A percentile compares a stretch with the other conserved stretches of the same genome.
phyloP scores from a whole-genome alignment of 1,140 invertebrate species.

The Oppia nitens region DNA sequence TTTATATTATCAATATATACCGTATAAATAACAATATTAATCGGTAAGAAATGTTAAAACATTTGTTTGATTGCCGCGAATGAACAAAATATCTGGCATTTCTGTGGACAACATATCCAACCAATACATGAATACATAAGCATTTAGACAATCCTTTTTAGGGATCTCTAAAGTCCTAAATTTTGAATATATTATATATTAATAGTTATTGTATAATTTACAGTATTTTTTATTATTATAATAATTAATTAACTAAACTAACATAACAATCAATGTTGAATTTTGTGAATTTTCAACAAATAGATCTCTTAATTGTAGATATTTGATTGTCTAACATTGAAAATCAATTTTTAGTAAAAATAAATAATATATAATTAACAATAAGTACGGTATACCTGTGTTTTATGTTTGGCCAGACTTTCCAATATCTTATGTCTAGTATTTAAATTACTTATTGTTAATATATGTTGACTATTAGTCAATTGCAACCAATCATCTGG shows the following conservation, averaged over 20 bases:
- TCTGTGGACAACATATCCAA: slow-evolving; percentile 69
- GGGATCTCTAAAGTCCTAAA: slow-evolving; percentile 78
- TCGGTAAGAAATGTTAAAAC: slow-evolving; percentile 81
- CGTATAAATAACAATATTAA: too few species aligned
- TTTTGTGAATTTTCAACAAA: slow-evolving; percentile 63
- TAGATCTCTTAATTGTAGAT: slow-evolving; percentile 64
- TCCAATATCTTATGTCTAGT: background rate
- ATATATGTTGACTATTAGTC: background rate
- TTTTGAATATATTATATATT: slow-evolving; percentile 8
- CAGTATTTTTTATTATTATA: too few species aligned
- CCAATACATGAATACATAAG: slow-evolving; percentile 86
- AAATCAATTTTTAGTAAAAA: slow-evolving; percentile 1
- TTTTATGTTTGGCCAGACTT: background rate
- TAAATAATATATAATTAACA: too few species aligned
- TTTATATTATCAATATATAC: too few species aligned
- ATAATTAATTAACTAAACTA: slow-evolving; percentile 34
- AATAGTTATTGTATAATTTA: too few species aligned
- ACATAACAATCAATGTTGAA: slow-evolving; percentile 73
- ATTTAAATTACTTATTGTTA: background rate
- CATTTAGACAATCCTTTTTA: slow-evolving; percentile 65
- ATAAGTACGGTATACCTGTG: too few species aligned
- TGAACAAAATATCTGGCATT: slow-evolving; percentile 72
- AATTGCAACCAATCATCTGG: background rate
- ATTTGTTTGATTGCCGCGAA: slow-evolving; percentile 82
- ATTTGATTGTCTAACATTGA: slow-evolving; percentile 48